Conservation (phyloP, 2,797 vertebrate genomes). For the Dendrocincla fuliginosa region DNA sequence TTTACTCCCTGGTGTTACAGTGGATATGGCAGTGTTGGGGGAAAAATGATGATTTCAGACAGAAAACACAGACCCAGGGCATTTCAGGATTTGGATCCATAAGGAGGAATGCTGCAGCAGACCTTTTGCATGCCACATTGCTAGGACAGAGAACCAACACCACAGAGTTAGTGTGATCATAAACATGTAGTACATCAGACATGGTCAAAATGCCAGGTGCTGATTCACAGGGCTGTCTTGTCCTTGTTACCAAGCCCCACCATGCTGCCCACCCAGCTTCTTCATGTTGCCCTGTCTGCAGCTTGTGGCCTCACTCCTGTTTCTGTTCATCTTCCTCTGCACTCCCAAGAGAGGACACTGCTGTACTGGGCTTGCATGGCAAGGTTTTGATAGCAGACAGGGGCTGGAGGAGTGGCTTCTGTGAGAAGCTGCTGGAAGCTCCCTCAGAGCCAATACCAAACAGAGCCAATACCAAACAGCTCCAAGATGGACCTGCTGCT, state of each 20-base stretch:
- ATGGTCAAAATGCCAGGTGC: background rate
- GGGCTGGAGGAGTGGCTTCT: background rate
- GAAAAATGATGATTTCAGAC: background rate
- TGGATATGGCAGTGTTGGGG: background rate
- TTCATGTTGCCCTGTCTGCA: background rate
- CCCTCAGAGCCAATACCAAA: fast-evolving
- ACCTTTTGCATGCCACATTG: background rate
- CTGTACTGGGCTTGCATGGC: background rate
- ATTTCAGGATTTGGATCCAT: background rate
- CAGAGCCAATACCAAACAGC: background rate
- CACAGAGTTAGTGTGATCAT: background rate
- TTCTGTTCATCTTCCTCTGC: background rate
- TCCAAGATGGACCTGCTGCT: background rate
- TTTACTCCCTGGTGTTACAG: background rate
- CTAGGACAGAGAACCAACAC: background rate
- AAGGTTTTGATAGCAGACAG: fast-evolving
- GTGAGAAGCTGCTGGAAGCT: background rate
- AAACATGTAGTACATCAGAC: background rate
- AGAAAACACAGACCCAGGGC: background rate
- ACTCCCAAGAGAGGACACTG: background rate
- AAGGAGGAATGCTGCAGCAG: background rate
- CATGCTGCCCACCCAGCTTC: background rate
- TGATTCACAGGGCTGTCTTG: background rate
- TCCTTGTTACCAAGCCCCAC: fast-evolving
- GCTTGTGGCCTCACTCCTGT: background rate